Percentiles rank a stretch among this genome's conserved stretches.
Evolutionary conservation across 2,888 invertebrate genomes (phyloP).

Genomic region (Tetragnatha montana): DNA sequence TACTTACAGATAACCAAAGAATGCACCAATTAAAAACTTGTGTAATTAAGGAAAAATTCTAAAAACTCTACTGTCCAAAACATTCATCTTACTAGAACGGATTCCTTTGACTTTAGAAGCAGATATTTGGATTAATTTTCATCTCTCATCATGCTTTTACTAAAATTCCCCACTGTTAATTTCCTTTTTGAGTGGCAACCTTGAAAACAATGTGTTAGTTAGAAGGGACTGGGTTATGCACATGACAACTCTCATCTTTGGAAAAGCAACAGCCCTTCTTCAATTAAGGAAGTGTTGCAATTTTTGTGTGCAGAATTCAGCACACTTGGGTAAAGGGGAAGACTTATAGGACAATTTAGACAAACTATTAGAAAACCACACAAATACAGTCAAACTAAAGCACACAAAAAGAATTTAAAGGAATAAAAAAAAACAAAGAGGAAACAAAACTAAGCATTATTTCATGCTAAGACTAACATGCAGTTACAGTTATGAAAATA

Average conservation of each 20-base stretch:
- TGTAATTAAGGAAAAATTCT: background rate
- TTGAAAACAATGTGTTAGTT: conserved; percentile 45
- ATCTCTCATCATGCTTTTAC: background rate
- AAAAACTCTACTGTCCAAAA: conserved; percentile 2
- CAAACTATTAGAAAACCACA: conserved; percentile 59
- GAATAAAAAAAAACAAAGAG: conserved; percentile 38
- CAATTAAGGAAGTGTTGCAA: conserved; percentile 69
- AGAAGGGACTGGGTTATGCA: conserved; percentile 45
- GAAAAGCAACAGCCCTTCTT: conserved; percentile 66
- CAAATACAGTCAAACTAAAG: background rate
- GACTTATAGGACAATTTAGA: conserved; percentile 67
- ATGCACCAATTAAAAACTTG: background rate
- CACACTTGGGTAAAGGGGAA: conserved; percentile 44
- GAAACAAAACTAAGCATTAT: conserved; percentile 23
- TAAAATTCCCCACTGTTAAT: background rate
- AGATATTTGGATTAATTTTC: background rate
- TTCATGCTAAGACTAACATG: conserved; percentile 42
- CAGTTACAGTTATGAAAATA: conserved; percentile 15
- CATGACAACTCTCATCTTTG: conserved; percentile 13
- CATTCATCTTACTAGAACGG: background rate
- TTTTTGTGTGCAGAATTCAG: conserved; percentile 42
- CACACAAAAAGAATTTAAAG: conserved; percentile 35
- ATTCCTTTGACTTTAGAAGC: background rate
- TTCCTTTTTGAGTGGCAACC: conserved; percentile 62
- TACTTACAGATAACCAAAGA: too few relatives aligned